A percentile compares a stretch with the other conserved stretches of the same genome.
Conservation (phyloP, 2,113 vertebrate genomes). For the Hucho hucho region DNA sequence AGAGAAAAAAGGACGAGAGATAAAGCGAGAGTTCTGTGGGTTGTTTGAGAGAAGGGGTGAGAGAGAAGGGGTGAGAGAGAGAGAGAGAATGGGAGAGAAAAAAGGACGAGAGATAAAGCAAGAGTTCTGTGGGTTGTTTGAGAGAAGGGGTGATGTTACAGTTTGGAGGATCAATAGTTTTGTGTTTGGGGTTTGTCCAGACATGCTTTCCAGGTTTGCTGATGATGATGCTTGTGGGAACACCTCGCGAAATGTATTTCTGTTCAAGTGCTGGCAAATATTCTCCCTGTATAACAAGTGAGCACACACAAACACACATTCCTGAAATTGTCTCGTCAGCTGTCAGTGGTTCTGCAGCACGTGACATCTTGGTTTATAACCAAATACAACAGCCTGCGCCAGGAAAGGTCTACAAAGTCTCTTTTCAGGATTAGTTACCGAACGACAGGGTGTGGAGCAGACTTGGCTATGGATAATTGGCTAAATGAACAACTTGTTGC, state of each 20-base stretch:
- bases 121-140: not conserved
- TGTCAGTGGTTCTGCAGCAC: not conserved
- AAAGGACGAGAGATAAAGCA: no score
- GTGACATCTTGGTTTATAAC: not conserved
- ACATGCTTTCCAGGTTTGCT: not conserved
- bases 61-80: no score
- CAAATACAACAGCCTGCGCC: not conserved
- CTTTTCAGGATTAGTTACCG: conserved; percentile 7
- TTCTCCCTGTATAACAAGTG: not conserved
- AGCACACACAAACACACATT: not conserved
- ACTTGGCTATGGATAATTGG: not conserved
- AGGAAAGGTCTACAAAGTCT: conserved; percentile 24
- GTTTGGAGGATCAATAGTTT: not conserved
- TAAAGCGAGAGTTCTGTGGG: not conserved
- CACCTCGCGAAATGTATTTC: not conserved
- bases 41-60: not conserved
- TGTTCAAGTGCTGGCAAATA: not conserved
- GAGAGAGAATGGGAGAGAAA: no score
- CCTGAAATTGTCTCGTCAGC: not conserved
- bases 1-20: no score
- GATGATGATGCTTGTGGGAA: not conserved
- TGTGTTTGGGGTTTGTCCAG: not conserved
- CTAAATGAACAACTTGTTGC: not conserved
- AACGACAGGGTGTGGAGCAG: conserved; percentile 1
- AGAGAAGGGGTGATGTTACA: not conserved